Evolutionary conservation across 92 coral and sea anemone species (phyloP).

Genomic region (Palythoa grandis): DNA sequence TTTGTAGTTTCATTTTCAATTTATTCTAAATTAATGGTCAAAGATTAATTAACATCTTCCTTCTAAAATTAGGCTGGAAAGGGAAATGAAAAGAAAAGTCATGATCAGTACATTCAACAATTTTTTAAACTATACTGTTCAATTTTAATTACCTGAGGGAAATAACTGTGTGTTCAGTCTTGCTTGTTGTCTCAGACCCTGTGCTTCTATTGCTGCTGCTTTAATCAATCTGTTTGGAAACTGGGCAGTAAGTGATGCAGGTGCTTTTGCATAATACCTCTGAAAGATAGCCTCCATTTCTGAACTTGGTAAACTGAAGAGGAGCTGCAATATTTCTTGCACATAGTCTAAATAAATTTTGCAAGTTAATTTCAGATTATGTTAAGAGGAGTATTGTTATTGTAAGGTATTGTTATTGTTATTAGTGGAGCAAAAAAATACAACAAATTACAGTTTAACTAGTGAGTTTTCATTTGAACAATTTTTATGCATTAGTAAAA

Average conservation of each 20-base stretch:
- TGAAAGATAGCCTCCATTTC: neutral
- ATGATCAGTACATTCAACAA: neutral
- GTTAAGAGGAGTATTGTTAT: neutral
- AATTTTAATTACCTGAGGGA: neutral
- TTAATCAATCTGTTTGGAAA: neutral
- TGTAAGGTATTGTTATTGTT: no score
- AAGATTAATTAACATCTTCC: slow-evolving; percentile 3
- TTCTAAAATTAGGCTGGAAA: neutral
- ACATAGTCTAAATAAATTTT: neutral
- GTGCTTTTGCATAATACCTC: neutral
- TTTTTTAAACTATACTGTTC: neutral
- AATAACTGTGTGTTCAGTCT: neutral
- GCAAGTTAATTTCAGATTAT: neutral
- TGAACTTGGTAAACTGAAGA: neutral
- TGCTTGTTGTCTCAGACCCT: neutral
- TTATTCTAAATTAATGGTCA: slow-evolving; percentile 13
- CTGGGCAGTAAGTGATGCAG: neutral
- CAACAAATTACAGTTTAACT: neutral
- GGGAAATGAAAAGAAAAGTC: neutral
- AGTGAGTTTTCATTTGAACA: neutral
- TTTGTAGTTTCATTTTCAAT: slow-evolving; percentile 5
- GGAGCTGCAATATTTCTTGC: neutral
- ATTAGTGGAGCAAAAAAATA: no score
- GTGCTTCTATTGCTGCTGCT: neutral
- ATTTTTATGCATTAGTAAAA: neutral